These are phyloP conservation scores for Vespertilio murinus DNA, from an alignment of 2,797 vertebrate species.

Conservation along the genomic window DNA sequence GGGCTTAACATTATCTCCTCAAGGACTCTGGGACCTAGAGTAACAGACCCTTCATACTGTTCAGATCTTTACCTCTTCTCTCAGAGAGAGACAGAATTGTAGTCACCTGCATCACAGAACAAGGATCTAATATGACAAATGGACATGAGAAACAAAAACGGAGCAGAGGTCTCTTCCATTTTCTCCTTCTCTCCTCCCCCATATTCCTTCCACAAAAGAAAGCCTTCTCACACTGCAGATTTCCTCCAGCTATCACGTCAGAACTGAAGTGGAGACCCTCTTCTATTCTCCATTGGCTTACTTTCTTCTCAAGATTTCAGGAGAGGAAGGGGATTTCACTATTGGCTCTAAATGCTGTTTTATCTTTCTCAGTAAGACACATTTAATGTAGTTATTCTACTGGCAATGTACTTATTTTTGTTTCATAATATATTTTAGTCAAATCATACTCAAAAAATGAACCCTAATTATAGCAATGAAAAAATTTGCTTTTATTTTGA, in stretches of 20 bases:
- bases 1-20: neutral
- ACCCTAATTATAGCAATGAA: neutral
- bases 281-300: neutral
- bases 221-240: fast-evolving
- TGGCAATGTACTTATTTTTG: neutral
- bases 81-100: neutral
- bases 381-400: neutral
- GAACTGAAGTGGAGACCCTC: neutral
- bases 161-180: neutral
- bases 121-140: neutral
- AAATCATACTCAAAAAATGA: neutral
- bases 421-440: neutral
- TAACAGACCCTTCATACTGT: neutral
- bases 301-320: neutral
- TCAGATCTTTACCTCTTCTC: neutral
- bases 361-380: neutral
- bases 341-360: neutral
- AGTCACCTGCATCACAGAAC: neutral
- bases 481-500: neutral
- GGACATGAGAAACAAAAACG: neutral
- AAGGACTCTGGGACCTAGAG: neutral
- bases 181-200: neutral
- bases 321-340: neutral
- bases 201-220: neutral
- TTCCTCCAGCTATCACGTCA: neutral